Conservation (phyloP, 2,888 invertebrate species). For the Cheilosia grossa region DNA sequence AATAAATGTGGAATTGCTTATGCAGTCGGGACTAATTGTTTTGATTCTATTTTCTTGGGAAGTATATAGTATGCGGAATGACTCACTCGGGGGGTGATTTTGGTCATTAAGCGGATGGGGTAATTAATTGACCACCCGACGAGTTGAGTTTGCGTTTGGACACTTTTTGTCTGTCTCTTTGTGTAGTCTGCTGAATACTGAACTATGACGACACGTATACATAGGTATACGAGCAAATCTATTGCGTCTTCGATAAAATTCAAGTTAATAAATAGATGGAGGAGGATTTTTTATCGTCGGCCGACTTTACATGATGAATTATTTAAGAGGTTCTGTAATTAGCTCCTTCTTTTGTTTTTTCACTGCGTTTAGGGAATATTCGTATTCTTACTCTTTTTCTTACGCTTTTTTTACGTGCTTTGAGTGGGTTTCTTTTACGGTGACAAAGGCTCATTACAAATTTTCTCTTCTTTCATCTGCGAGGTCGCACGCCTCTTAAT, state of each 20-base stretch:
- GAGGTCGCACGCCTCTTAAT: too few relatives aligned
- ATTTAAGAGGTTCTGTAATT: too few relatives aligned
- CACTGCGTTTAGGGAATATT: too few relatives aligned
- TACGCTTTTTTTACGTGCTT: too few relatives aligned
- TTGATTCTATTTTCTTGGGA: slow-evolving; percentile 13
- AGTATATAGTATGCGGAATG: slow-evolving; percentile 3
- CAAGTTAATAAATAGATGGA: too few relatives aligned
- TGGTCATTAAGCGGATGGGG: slow-evolving; percentile 31
- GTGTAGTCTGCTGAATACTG: neutral
- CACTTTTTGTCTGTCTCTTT: neutral
- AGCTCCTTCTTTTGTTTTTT: too few relatives aligned
- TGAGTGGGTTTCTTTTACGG: too few relatives aligned
- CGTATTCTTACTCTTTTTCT: too few relatives aligned
- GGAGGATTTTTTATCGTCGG: too few relatives aligned
- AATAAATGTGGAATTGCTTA: slow-evolving; percentile 41
- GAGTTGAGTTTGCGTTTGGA: neutral
- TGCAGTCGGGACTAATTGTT: slow-evolving; percentile 49
- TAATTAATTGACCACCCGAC: slow-evolving; percentile 35
- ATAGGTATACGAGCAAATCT: neutral
- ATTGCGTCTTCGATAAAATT: neutral
- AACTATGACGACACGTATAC: neutral
- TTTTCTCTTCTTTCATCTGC: too few relatives aligned
- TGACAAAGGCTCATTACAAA: too few relatives aligned
- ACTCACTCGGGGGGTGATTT: slow-evolving; percentile 19
- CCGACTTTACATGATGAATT: too few relatives aligned